Base-by-base conservation (phyloP, 2,797 vertebrate species). In the Semaprochilodus insignis region DNA sequence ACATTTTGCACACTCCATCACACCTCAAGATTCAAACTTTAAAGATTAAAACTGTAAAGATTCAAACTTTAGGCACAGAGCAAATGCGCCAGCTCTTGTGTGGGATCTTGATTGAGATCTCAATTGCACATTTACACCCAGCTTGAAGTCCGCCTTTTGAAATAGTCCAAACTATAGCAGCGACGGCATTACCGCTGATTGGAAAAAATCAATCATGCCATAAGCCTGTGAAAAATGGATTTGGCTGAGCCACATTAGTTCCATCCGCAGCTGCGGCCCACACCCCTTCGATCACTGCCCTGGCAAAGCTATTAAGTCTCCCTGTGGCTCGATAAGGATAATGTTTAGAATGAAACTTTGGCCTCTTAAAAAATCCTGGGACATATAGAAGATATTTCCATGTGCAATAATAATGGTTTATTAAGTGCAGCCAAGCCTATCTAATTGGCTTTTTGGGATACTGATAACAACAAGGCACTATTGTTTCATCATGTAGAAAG, bases 21-120 rank as follows among this genome's bases (percentile, higher is more conserved):
- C 40, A 82, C 52, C 71, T 75, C 11, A 31, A 14, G 25, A 74
- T 59, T 76, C 31, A 48, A 11, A 66, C 25, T 59, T 60, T 63
- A 51, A 52, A 77, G 19, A 34, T 65, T 51, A 31, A 31, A 55
- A 31, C 31, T 76, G 31, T 31, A 31, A 31, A 77, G 19, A 34
- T 65, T 51, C 31, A 31, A 55, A 31, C 31, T 76, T 17, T 31
- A 36, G 77, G 51, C 31, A 60, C 34, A 44, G 87, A 73, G 63
- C 21, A 57, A 81, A 80, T 87, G 52, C 89, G 88, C 44, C 88
- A 87, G 90, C 84, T 87, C 27, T 34, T 34, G 75, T 52, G 74
- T 69, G 74, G 52, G 23, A 74, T 67, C 85, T 85, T 89, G 88
- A 92, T 85, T 87, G 83, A 91, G 86, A 82, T 87, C 81, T 88